Percentiles rank a stretch among this genome's conserved stretches.
Conservation (phyloP, 2,113 vertebrate species). For the Ptilorrhoa leucosticta region DNA sequence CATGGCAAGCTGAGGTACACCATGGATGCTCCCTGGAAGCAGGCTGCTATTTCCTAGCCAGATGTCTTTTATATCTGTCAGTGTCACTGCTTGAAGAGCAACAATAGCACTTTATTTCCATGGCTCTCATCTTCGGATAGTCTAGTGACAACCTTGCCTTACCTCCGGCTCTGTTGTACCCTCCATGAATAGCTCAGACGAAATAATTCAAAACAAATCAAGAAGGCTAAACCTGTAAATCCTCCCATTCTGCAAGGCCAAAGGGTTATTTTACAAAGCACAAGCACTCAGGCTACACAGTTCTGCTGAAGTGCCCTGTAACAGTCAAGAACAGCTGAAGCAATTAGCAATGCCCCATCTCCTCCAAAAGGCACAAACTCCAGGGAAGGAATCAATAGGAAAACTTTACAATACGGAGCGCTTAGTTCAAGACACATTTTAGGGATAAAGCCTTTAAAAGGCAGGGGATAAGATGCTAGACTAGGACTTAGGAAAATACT, state of each 20-base stretch:
- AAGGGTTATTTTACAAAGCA: constrained; percentile 5
- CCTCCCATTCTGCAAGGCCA: not conserved
- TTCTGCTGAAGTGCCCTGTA: constrained; percentile 1
- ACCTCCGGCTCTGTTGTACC: not conserved
- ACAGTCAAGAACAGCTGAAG: constrained; percentile 14
- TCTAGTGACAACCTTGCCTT: not conserved
- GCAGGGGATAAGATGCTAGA: not conserved
- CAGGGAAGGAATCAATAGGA: constrained; percentile 10
- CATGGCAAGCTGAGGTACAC: constrained; percentile 65
- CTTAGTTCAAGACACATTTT: not conserved
- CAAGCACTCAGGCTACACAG: not conserved
- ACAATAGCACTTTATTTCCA: not conserved
- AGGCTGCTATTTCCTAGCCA: constrained; percentile 26
- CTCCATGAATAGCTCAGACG: not conserved
- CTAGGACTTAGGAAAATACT: not conserved
- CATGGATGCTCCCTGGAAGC: constrained; percentile 38
- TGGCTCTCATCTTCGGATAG: not conserved
- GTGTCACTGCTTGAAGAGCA: not conserved
- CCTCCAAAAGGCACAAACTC: not conserved
- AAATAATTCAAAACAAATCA: constrained; percentile 3
- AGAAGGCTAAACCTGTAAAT: constrained; percentile 15
- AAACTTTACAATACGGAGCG: not conserved
- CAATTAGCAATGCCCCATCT: constrained; percentile 20
- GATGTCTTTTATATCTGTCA: constrained; percentile 12
- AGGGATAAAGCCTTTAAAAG: constrained; percentile 9